These are phyloP conservation scores for Trichonephila clavipes DNA, from an alignment of 1,140 invertebrate species.

Conservation along the genomic window DNA sequence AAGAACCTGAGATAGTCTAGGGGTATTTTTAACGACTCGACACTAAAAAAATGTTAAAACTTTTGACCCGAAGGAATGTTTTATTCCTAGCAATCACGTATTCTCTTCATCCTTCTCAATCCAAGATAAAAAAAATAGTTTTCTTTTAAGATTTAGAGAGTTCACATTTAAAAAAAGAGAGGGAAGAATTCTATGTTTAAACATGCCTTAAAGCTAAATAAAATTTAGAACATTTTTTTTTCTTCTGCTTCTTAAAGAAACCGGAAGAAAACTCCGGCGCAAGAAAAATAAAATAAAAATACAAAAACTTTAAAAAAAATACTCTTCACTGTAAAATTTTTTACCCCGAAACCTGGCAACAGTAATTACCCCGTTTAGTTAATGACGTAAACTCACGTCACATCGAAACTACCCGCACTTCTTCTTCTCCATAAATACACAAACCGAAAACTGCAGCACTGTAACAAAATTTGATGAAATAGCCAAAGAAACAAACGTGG, in stretches of 20 bases:
- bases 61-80: slow-evolving; percentile 13
- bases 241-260: not conserved
- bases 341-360: not conserved
- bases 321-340: not conserved
- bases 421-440: slow-evolving; percentile 4
- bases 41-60: slow-evolving; percentile 17
- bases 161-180: not conserved
- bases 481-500: not conserved
- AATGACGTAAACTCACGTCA: slow-evolving; percentile 63
- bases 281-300: not conserved
- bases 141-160: slow-evolving; percentile 6
- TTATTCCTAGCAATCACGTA: not conserved
- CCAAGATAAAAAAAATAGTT: not conserved
- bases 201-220: slow-evolving; percentile 42
- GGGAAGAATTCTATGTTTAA: slow-evolving; percentile 32
- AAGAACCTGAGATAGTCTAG: not conserved
- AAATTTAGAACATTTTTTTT: slow-evolving; percentile 29
- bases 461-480: slow-evolving; percentile 54
- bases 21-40: slow-evolving; percentile 12
- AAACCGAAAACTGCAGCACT: not conserved
- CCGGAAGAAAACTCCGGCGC: not conserved
- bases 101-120: not conserved
- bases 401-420: slow-evolving; percentile 9
- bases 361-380: slow-evolving; percentile 43
- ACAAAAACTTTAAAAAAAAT: slow-evolving; percentile 6